Evolutionary conservation across 2,113 vertebrate species (phyloP), one percentile per base, ranked within the genome.

Genomic region (Clarias macrocephalus): DNA sequence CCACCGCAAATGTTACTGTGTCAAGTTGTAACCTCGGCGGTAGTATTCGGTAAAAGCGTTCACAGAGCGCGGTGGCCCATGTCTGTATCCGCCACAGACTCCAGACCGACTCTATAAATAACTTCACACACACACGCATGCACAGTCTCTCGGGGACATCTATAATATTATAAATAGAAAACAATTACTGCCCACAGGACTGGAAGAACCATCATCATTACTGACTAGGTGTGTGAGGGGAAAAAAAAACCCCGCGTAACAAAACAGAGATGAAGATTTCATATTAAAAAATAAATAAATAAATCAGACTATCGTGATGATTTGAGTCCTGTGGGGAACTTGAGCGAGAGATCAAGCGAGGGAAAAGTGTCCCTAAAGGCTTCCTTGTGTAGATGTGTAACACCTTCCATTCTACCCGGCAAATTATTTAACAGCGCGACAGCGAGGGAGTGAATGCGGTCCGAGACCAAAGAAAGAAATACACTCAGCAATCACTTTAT

Each of bases 1-100:
- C 48, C 37, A 59, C 30, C 16, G 54, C 68, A 76, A 86, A 85
- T 79, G 54, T 77, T 37, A 83, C 77, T 75, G 59, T 83, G 79
- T 82, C 68, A 68, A 30, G 77, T 80, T 30, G 28, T 82, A 82
- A 79, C 75, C 56, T 65, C 60, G 5, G 21, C 42, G 5, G 28
- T 28, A 63, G 63, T 62, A 23, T 73, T 30, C 8, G 21, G 37
- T 63, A 56, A 68, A 48, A 48, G 73, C 59, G 75, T 54, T 68
- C 28, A 19, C 37, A 19, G 68, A 37, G 37, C 37, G 3, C 21
- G 11, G 25, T 63, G 23, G 52, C 76, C 57, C 56, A 60, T 60
- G 57, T 30, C 19, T 60, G 1, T 62, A 30, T 48, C 11, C 11
- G 56, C 18, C 3, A 52, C 59, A 9, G 16, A 80, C 77, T 60